Percentiles rank a stretch among this genome's conserved stretches.
phyloP scores from a whole-genome alignment of 2,113 vertebrate genomes.

The Brachypteracias leptosomus region DNA sequence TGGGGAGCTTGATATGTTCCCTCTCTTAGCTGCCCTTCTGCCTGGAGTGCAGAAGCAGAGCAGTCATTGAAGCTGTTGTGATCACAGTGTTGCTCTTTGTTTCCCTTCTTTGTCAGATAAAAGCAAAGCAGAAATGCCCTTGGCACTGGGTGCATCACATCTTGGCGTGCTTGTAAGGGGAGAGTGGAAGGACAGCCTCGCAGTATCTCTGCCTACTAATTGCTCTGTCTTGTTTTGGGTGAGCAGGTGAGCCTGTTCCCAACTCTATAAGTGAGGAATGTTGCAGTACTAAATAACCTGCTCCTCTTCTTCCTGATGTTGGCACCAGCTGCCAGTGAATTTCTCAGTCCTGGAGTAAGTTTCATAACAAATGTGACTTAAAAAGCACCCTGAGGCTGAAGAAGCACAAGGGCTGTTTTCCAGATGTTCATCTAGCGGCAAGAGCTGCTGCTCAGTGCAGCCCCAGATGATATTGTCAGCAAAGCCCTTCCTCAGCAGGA shows the following conservation, averaged over 20 bases:
- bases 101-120: neutral
- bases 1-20: neutral
- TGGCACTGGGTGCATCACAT: neutral
- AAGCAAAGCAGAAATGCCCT: neutral
- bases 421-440: neutral
- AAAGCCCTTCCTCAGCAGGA: constrained; percentile 1
- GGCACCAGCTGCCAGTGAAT: neutral
- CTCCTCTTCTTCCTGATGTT: neutral
- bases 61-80: neutral
- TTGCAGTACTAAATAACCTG: neutral
- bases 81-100: neutral
- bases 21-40: neutral
- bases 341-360: neutral
- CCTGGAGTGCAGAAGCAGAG: neutral
- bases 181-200: neutral
- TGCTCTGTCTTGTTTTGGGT: neutral
- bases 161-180: neutral
- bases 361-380: neutral
- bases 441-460: neutral
- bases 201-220: neutral
- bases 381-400: neutral
- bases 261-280: neutral
- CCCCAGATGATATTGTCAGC: neutral
- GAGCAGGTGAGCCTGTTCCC: neutral
- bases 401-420: neutral